Conservation (phyloP, 2,888 invertebrate genomes). For the Drosophila picticornis region DNA sequence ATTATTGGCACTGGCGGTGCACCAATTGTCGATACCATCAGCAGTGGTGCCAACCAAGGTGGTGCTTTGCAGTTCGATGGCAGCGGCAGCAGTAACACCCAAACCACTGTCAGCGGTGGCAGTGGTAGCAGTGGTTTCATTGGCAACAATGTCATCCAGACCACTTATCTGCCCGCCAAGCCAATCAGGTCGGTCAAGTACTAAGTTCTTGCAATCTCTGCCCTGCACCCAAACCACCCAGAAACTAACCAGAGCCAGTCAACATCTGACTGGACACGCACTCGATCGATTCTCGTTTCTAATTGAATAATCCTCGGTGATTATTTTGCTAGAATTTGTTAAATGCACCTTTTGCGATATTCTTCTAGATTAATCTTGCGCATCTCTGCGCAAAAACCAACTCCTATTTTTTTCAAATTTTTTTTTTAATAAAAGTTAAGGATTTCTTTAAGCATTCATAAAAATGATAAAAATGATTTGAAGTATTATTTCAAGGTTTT, state of each 20-base stretch:
- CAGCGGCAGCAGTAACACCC: slow-evolving; percentile 45
- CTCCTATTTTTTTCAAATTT: slow-evolving; percentile 36
- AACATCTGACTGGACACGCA: slow-evolving; percentile 3
- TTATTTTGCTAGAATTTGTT: slow-evolving; percentile 47
- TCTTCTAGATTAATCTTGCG: slow-evolving; percentile 39
- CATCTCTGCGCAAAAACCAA: slow-evolving; percentile 24
- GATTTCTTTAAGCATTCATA: slow-evolving; percentile 68
- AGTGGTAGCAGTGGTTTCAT: slow-evolving; percentile 2
- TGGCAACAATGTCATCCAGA: slow-evolving; percentile 52
- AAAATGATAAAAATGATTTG: slow-evolving; percentile 58
- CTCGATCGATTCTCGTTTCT: slow-evolving; percentile 38
- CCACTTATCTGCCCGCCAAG: slow-evolving; percentile 72
- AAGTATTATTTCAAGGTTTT: background rate
- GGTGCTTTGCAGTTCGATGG: slow-evolving; percentile 9
- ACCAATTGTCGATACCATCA: slow-evolving; percentile 29
- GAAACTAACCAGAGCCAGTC: slow-evolving; percentile 8
- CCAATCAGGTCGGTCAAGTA: slow-evolving; percentile 55
- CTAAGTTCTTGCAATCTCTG: slow-evolving; percentile 11
- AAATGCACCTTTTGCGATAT: slow-evolving; percentile 57
- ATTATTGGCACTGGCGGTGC: slow-evolving; percentile 67
- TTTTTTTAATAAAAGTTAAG: slow-evolving; percentile 72
- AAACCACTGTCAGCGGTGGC: slow-evolving; percentile 15
- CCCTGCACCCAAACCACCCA: slow-evolving; percentile 9
- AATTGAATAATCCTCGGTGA: slow-evolving; percentile 35
- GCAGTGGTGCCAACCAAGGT: background rate